Evolutionary conservation across 2,113 vertebrate genomes (phyloP).

Genomic region (Hassar affinis): DNA sequence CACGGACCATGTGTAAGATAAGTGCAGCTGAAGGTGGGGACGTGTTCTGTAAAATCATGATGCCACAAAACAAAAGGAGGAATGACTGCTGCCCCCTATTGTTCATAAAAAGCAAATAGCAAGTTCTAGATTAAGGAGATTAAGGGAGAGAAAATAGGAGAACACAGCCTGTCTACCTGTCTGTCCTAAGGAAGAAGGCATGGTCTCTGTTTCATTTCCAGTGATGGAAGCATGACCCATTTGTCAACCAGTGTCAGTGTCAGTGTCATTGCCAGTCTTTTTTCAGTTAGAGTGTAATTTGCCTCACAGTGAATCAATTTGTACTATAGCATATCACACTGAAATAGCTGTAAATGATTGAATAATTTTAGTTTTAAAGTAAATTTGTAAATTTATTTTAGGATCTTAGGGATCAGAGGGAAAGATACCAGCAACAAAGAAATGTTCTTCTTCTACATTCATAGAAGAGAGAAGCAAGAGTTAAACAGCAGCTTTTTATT

Average conservation of each 20-base stretch:
- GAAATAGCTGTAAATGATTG: neutral
- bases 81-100: constrained; percentile 36
- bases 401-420: neutral
- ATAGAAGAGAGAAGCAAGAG: neutral
- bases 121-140: neutral
- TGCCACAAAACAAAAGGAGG: constrained; percentile 1
- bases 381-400: neutral
- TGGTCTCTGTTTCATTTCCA: neutral
- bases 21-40: neutral
- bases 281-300: neutral
- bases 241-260: too few relatives aligned
- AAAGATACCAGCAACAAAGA: neutral
- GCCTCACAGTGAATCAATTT: neutral
- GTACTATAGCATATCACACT: neutral
- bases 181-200: too few relatives aligned
- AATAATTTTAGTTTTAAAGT: neutral
- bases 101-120: constrained; percentile 2
- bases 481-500: constrained; percentile 10
- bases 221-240: neutral
- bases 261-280: neutral
- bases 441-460: neutral
- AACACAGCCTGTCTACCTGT: too few relatives aligned
- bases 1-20: neutral
- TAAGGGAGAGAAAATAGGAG: neutral
- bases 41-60: neutral